phyloP scores from a whole-genome alignment of 1,140 invertebrate species.

The Lysiphlebus fabarum region DNA sequence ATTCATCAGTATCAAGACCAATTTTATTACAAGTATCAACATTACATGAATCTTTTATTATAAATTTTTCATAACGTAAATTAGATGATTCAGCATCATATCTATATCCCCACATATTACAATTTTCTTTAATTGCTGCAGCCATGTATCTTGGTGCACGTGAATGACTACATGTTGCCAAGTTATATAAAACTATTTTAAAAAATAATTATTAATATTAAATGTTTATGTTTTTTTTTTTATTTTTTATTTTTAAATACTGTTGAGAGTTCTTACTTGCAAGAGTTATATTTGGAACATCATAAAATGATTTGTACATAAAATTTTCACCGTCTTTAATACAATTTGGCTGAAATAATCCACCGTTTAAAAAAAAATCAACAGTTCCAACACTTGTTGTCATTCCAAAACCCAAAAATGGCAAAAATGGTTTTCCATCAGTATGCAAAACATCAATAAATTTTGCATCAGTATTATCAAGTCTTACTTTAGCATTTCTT shows the following conservation, averaged over 20 bases:
- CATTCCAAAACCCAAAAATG: conserved; percentile 48
- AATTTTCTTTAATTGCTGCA: conserved; percentile 29
- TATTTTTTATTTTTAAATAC: no score
- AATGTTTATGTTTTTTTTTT: no score
- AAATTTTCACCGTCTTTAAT: conserved; percentile 25
- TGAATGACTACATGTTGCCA: conserved; percentile 33
- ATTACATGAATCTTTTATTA: conserved; percentile 26
- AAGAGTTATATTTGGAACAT: conserved; percentile 30
- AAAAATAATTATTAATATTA: no score
- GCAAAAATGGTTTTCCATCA: conserved; percentile 46
- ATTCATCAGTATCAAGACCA: conserved; percentile 30
- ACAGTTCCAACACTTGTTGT: conserved; percentile 39
- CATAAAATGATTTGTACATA: conserved; percentile 27
- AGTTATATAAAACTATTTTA: conserved; percentile 33
- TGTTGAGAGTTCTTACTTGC: no score
- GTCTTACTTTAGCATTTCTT: conserved; percentile 37
- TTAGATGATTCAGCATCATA: conserved; percentile 21
- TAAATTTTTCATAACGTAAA: conserved; percentile 17
- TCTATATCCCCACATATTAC: conserved; percentile 34
- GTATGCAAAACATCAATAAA: conserved; percentile 56
- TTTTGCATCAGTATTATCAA: conserved; percentile 47
- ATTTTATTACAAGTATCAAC: conserved; percentile 29
- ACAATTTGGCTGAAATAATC: conserved; percentile 41
- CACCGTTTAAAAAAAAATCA: conserved; percentile 46
- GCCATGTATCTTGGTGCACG: conserved; percentile 35